Base-by-base conservation (phyloP, 2,797 vertebrate genomes). In the Moxostoma hubbsi region DNA sequence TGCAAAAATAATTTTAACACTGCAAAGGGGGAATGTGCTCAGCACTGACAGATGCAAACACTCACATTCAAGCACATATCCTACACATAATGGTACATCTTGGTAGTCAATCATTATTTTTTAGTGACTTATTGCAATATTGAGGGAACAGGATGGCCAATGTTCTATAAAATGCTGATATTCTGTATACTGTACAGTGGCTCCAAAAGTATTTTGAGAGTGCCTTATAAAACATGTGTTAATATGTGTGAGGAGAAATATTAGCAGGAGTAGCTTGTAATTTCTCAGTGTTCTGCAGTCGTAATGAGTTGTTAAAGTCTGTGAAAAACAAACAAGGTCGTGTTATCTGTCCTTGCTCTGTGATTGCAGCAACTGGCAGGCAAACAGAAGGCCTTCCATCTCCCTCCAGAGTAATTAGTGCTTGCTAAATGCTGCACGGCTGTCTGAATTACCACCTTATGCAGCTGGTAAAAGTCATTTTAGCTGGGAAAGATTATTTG, bases 321-420 rank as follows among this genome's bases (percentile, higher is more conserved):
- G n/a, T 66, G 63, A 62, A 61, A 77, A 83, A 73, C 59, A 75
- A 81, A 54, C 68, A 1, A 85, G 65, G 83, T 82, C 9, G 36
- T 73, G 73, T 80, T 76, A 66, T 80, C 67, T 82, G 84, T 77
- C 83, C 83, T 80, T 83, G 54, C 59, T 74, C 12, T 73, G 77
- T 73, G 57, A 59, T 63, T 75, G 74, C 66, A 54, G 81, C 73
- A 62, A 72, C 65, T 67, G 73, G 71, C 64, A 69, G 9, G 55
- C 61, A 15, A 81, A 78, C 72, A 77, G 75, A 66, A 24, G 18
- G 45, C 73, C 81, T 64, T 79, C 49, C 16, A 46, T 65, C 83
- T 69, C 76, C 65, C 53, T 2, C 49, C 67, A 77, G 65, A 81
- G 59, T 78, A 76, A 73, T 86, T 75, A 83, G 80, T 66, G 74